phyloP scores from a whole-genome alignment of 2,113 vertebrate species.

The Psittacula cyanocephala region DNA sequence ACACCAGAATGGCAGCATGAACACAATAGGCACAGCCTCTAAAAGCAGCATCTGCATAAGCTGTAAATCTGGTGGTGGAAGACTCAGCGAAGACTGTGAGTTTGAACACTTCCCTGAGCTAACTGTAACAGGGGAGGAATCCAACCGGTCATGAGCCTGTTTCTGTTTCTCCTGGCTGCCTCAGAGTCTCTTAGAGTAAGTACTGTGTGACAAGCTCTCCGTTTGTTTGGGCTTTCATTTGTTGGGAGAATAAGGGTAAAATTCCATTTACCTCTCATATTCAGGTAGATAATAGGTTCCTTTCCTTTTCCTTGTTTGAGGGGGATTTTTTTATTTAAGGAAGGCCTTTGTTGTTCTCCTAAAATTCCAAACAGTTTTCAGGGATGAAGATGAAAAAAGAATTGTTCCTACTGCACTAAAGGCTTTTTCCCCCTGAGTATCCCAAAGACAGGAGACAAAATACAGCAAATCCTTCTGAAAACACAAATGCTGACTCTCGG shows the following conservation, averaged over 20 bases:
- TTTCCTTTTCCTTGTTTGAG: neutral
- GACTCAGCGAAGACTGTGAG: neutral
- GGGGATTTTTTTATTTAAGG: neutral
- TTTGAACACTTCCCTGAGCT: neutral
- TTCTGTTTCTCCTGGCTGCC: neutral
- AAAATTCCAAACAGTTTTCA: neutral
- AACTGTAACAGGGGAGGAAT: neutral
- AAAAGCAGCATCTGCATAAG: neutral
- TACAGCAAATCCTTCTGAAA: neutral
- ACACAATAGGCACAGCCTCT: neutral
- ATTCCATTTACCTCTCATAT: neutral
- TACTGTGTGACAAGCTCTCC: neutral
- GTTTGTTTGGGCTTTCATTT: neutral
- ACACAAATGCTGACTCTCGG: neutral
- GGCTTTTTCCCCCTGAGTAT: neutral
- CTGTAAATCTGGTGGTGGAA: neutral
- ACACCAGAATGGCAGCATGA: neutral
- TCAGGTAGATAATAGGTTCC: neutral
- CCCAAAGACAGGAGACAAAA: slow-evolving; percentile 8
- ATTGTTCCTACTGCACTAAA: neutral
- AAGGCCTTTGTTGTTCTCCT: neutral
- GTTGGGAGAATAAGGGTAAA: neutral
- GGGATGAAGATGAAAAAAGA: neutral
- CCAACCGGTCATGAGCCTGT: neutral
- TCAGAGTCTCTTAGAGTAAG: neutral